phyloP scores from a whole-genome alignment of 2,113 vertebrate species.

The Cololabis saira region DNA sequence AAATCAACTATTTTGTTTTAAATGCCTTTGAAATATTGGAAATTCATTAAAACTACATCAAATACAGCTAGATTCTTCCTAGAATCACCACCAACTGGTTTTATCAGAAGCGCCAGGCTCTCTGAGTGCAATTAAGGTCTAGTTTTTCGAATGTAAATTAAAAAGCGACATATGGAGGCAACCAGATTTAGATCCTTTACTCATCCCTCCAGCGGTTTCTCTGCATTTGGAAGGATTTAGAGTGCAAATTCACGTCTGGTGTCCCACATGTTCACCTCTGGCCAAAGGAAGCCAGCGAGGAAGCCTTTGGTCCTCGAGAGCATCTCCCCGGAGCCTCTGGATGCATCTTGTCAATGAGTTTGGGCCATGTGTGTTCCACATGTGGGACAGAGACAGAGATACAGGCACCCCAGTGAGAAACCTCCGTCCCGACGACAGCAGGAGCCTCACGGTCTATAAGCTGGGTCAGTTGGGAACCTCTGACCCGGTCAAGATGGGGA shows the following conservation, averaged over 20 bases:
- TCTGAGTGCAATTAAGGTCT: neutral
- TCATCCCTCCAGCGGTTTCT: conserved; percentile 28
- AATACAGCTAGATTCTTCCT: neutral
- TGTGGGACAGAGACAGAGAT: conserved; percentile 36
- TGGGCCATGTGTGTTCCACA: conserved; percentile 57
- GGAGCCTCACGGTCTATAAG: conserved; percentile 1
- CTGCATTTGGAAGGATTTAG: conserved; percentile 60
- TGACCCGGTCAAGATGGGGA: conserved; percentile 4
- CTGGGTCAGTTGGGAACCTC: neutral
- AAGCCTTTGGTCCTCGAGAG: conserved; percentile 22
- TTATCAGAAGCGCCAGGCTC: neutral
- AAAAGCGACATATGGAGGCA: conserved; percentile 28
- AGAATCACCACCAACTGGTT: neutral
- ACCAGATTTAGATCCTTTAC: conserved; percentile 28
- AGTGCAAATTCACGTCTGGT: conserved; percentile 12
- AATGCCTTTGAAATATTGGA: neutral
- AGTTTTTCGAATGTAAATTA: conserved; percentile 26
- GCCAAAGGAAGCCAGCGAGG: conserved; percentile 53
- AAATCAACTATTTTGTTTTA: neutral
- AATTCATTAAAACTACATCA: neutral
- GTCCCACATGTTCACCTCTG: conserved; percentile 49
- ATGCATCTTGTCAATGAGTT: neutral
- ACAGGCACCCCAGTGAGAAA: conserved; percentile 27
- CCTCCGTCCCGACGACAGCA: conserved; percentile 28
- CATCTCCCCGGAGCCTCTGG: no score